Conservation (phyloP, 1,140 invertebrate species). For the Pinna nobilis region DNA sequence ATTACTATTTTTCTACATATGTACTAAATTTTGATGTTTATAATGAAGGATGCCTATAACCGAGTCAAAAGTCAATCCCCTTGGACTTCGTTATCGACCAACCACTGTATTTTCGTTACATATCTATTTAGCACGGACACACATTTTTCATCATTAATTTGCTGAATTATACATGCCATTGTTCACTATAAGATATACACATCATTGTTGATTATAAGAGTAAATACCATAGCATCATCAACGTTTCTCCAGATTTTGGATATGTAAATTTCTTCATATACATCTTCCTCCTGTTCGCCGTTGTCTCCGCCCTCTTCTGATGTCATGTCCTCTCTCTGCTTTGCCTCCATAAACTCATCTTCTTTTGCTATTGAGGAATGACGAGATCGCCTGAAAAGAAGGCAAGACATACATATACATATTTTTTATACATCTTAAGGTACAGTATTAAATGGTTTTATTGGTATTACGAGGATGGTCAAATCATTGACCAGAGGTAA, state of each 20-base stretch:
- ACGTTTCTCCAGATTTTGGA: slow-evolving; percentile 35
- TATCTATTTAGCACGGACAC: too few relatives aligned
- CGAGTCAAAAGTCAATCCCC: too few relatives aligned
- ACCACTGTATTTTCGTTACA: too few relatives aligned
- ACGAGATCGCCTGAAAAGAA: slow-evolving; percentile 29
- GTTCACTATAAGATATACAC: not conserved
- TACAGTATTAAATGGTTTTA: too few relatives aligned
- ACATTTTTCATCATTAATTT: too few relatives aligned
- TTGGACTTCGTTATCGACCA: too few relatives aligned
- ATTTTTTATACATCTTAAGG: too few relatives aligned
- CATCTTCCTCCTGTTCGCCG: slow-evolving; percentile 23
- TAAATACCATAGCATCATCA: slow-evolving; percentile 13
- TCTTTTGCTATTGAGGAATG: slow-evolving; percentile 45
- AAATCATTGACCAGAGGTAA: too few relatives aligned
- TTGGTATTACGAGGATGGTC: too few relatives aligned
- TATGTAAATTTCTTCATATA: slow-evolving; percentile 44
- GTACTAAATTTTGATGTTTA: too few relatives aligned
- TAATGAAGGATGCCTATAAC: too few relatives aligned
- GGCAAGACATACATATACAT: not conserved
- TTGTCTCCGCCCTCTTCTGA: not conserved
- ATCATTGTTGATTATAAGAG: not conserved
- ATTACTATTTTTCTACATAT: too few relatives aligned
- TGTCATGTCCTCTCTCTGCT: slow-evolving; percentile 4
- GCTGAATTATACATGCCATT: not conserved
- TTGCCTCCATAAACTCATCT: slow-evolving; percentile 47